Conservation (phyloP, 1,140 invertebrate genomes). For the Lepidurus apus region DNA sequence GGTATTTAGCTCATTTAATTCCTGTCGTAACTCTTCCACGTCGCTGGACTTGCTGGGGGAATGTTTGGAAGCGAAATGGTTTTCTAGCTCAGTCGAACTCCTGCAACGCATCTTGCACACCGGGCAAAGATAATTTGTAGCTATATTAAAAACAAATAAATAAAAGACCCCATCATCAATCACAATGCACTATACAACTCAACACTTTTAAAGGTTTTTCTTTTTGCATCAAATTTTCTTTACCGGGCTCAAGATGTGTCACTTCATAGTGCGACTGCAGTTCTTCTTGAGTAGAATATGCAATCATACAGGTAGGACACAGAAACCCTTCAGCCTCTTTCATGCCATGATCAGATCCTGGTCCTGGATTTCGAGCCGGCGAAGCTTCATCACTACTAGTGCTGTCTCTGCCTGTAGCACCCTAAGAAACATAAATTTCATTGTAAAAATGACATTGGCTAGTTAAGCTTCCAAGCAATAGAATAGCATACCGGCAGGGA, state of each 20-base stretch:
- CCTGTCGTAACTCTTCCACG: slow-evolving; percentile 24
- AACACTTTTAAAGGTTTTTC: no score
- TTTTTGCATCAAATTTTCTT: no score
- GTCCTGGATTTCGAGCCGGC: neutral
- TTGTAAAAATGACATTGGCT: neutral
- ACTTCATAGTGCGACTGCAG: slow-evolving; percentile 41
- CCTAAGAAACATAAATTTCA: neutral
- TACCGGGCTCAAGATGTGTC: neutral
- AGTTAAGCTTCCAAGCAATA: neutral
- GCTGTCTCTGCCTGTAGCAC: neutral
- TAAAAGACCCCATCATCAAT: neutral
- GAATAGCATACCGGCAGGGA: slow-evolving; percentile 5
- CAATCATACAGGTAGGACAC: slow-evolving; percentile 47
- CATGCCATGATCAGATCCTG: slow-evolving; percentile 3
- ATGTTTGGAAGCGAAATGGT: slow-evolving; percentile 39
- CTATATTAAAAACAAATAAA: neutral
- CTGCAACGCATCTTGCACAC: slow-evolving; percentile 49
- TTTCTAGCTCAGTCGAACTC: slow-evolving; percentile 48
- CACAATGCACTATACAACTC: no score
- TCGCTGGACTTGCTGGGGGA: slow-evolving; percentile 2
- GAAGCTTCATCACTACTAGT: slow-evolving; percentile 4
- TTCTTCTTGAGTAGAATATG: slow-evolving; percentile 43
- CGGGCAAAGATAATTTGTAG: slow-evolving; percentile 32
- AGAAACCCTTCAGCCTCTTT: slow-evolving; percentile 45
- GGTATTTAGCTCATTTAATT: slow-evolving; percentile 26